Evolutionary conservation across 2,797 vertebrate species (phyloP).

Genomic region (Arnoldichthys spilopterus): DNA sequence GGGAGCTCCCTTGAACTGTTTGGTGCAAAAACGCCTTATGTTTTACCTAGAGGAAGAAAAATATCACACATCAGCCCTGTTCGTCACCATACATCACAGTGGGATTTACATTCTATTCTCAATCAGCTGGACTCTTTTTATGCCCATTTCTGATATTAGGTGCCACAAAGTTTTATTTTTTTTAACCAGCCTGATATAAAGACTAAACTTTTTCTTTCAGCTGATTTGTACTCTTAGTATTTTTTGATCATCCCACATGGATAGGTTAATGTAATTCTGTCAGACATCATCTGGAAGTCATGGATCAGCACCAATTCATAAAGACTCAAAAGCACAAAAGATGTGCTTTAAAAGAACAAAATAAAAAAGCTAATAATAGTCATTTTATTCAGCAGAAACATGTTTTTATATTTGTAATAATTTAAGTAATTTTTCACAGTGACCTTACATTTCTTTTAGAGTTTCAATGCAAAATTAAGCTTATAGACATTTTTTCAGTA

Average conservation of each 20-base stretch:
- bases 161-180: neutral
- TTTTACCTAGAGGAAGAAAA: too few relatives aligned
- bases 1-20: too few relatives aligned
- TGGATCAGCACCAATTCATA: neutral
- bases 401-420: too few relatives aligned
- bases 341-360: too few relatives aligned
- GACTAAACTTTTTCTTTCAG: neutral
- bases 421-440: too few relatives aligned
- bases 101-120: neutral
- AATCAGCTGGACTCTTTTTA: neutral
- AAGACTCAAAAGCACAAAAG: too few relatives aligned
- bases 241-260: neutral
- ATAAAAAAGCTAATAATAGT: too few relatives aligned
- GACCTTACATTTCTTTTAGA: too few relatives aligned
- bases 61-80: too few relatives aligned
- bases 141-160: neutral
- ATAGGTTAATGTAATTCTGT: neutral
- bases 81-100: neutral
- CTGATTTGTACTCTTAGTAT: neutral
- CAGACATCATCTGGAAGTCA: neutral
- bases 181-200: neutral
- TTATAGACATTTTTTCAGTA: neutral
- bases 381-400: too few relatives aligned
- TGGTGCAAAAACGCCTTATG: too few relatives aligned
- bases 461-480: neutral